These are phyloP conservation scores for Natrix natrix DNA, from an alignment of 2,797 vertebrate genomes.

Conservation along the genomic window DNA sequence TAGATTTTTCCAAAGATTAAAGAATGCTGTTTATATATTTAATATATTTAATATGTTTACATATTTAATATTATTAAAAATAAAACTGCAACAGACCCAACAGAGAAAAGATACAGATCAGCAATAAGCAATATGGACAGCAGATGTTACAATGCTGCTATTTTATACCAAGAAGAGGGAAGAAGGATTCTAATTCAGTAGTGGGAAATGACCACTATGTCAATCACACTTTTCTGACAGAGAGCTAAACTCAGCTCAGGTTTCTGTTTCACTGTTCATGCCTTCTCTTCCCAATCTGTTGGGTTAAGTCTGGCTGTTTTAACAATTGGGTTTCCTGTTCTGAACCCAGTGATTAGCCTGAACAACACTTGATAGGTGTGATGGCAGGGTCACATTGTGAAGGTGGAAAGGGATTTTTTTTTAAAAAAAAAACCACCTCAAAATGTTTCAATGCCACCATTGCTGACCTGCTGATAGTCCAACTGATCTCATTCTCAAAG, in stretches of 20 bases:
- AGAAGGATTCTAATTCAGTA: background rate
- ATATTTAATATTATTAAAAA: background rate
- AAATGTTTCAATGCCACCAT: background rate
- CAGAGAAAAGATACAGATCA: background rate
- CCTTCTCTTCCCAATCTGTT: background rate
- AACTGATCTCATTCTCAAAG: background rate
- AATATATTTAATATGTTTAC: background rate
- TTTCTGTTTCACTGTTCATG: background rate
- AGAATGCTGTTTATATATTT: background rate
- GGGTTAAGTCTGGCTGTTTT: background rate
- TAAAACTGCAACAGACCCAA: background rate
- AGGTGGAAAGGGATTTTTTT: background rate
- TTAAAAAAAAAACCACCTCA: background rate
- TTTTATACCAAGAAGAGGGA: background rate
- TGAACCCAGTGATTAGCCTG: background rate
- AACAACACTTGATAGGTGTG: background rate
- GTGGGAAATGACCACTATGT: background rate
- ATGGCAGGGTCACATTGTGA: background rate
- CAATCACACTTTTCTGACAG: background rate
- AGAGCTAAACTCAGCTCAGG: background rate
- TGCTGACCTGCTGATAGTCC: background rate
- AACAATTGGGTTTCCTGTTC: background rate
- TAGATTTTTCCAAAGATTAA: background rate
- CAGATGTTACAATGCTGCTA: background rate
- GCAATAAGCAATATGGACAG: background rate